phyloP scores from a whole-genome alignment of 2,888 invertebrate species.

The Uloborus plumipes region DNA sequence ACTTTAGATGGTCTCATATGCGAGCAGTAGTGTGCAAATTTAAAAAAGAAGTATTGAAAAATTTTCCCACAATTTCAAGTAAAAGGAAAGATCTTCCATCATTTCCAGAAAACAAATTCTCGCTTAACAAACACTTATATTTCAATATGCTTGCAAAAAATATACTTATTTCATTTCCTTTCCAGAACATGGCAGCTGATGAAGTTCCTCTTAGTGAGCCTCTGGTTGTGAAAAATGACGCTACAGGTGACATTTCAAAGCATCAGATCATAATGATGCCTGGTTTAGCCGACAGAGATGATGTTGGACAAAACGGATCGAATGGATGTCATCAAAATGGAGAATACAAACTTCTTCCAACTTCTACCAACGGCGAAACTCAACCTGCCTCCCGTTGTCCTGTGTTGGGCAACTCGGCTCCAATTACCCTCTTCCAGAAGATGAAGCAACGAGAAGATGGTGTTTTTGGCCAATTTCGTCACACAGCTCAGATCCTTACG shows the following conservation, averaged over 20 bases:
- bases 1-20: too few relatives aligned
- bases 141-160: too few relatives aligned
- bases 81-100: too few relatives aligned
- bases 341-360: slow-evolving; percentile 43
- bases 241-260: slow-evolving; percentile 38
- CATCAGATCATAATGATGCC: slow-evolving; percentile 47
- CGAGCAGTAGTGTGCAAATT: too few relatives aligned
- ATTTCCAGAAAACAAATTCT: too few relatives aligned
- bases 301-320: background rate
- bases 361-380: background rate
- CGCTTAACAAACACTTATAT: too few relatives aligned
- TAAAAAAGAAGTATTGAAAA: too few relatives aligned
- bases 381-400: slow-evolving; percentile 2
- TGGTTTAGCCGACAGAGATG: background rate
- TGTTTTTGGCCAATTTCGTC: slow-evolving; percentile 55
- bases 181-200: slow-evolving; percentile 2
- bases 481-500: slow-evolving; percentile 59
- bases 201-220: slow-evolving; percentile 34
- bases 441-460: slow-evolving; percentile 54
- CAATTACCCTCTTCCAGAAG: slow-evolving; percentile 52
- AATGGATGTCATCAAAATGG: slow-evolving; percentile 25
- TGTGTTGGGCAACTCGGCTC: slow-evolving; percentile 20
- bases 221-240: slow-evolving; percentile 37
- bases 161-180: background rate
- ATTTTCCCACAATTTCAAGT: too few relatives aligned